Base-by-base conservation (phyloP, 2,888 invertebrate genomes). In the Ormia ochracea region DNA sequence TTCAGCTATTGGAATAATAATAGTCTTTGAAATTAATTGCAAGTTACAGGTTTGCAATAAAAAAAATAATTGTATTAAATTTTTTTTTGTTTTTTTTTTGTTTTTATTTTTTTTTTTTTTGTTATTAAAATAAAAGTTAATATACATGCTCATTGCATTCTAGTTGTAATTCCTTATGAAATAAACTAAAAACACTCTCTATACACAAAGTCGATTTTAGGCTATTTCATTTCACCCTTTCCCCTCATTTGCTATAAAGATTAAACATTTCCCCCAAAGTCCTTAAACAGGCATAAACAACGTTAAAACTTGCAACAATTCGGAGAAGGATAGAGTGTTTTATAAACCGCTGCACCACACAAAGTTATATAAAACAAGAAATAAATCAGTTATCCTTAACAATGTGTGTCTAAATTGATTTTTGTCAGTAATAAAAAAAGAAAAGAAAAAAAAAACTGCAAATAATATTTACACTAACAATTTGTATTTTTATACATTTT, bases 251-350 rank as follows among this genome's bases (percentile, higher is more conserved):
- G 12, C 10, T 31, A 45, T 23, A 21, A 26, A 59, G 21, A 19
- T 48, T 3, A 19, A 21, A 28, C 33, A 21, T 4, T 43, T 36
- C 33, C 9, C 17, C 4, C 14, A 63, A 31, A 33, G 9, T 0
- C 33, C 6, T 12, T n/a, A 48, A 45, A 38, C 10, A 58, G 56
- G 56, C 23, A 26, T 70, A 65, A 69, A 21, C 52, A 61, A 48
- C 59, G 56, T 65, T 59, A 58, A 56, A 59, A 48, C 54, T 17
- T 50, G n/a, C 59, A 66, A 78, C 72, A 81, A 81, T 79, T 82
- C 81, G 87, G 87, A 89, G 88, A 88, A 89, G 88, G 89, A 88
- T 88, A 88, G 89, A 88, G 86, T 85, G 75, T 83, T n/a, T n/a
- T 84, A 66, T 59, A 61, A 54, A 76, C 9, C 68, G 75, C 74